Percentiles rank a stretch among this genome's conserved stretches.
phyloP scores from a whole-genome alignment of 2,888 invertebrate species.

The Amblyjoppa fuscipennis region DNA sequence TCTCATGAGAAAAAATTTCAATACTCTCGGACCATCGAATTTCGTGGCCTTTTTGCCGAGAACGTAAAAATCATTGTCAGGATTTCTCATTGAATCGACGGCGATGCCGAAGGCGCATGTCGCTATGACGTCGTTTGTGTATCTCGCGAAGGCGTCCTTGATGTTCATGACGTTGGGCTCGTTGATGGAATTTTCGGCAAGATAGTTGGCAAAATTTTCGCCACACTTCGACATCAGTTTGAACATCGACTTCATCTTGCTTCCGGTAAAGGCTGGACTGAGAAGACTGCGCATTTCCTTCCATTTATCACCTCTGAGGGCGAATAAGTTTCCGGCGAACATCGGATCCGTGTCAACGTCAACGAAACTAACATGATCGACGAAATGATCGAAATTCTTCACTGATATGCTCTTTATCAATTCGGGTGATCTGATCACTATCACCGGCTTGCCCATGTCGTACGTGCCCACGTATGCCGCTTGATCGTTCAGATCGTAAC shows the following conservation, averaged over 20 bases:
- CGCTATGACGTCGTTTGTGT: conserved; percentile 84
- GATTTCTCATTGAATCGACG: conserved; percentile 74
- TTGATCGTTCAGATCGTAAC: conserved; percentile 64
- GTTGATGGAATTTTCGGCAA: conserved; percentile 57
- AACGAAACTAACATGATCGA: conserved; percentile 48
- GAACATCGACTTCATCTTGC: conserved; percentile 87
- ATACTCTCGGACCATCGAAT: conserved; percentile 43
- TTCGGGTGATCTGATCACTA: conserved; percentile 78
- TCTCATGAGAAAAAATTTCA: conserved; percentile 65
- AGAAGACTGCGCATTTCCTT: conserved; percentile 86
- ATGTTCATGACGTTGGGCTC: conserved; percentile 70
- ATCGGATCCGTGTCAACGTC: conserved; percentile 65
- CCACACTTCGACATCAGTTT: conserved; percentile 84
- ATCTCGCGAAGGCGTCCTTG: conserved; percentile 76
- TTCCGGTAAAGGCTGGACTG: conserved; percentile 87
- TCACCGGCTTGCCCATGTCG: conserved; percentile 61
- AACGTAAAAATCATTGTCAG: conserved; percentile 77
- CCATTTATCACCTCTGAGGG: conserved; percentile 84
- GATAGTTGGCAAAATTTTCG: conserved; percentile 71
- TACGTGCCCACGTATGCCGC: conserved; percentile 67
- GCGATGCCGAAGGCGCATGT: conserved; percentile 83
- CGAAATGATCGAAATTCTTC: conserved; percentile 64
- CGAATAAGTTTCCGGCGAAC: conserved; percentile 70
- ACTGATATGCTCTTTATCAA: conserved; percentile 77
- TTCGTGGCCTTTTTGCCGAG: conserved; percentile 70